Evolutionary conservation across 2,797 vertebrate species (phyloP).

Genomic region (Paratrypauchen microcephalus): DNA sequence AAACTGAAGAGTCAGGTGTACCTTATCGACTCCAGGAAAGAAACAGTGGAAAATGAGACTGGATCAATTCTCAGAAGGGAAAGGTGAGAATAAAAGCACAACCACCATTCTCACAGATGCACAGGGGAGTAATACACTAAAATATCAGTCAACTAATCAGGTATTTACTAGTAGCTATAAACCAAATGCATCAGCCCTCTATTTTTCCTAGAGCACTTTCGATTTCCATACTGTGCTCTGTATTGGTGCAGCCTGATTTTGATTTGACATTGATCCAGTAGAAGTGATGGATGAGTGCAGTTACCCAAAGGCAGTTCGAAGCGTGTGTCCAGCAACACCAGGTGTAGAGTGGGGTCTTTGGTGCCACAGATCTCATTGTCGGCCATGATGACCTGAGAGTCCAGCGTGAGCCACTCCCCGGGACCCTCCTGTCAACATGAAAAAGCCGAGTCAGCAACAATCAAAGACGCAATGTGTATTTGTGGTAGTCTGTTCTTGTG

Average conservation of each 20-base stretch:
- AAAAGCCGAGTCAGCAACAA: background rate
- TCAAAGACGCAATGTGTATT: background rate
- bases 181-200: slow-evolving; percentile 36
- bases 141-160: slow-evolving; percentile 48
- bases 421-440: slow-evolving; percentile 85
- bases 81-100: slow-evolving; percentile 41
- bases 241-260: slow-evolving; percentile 22
- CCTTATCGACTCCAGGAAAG: slow-evolving; percentile 54
- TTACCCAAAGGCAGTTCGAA: slow-evolving; percentile 94
- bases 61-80: slow-evolving; percentile 63
- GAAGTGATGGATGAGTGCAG: slow-evolving; percentile 15
- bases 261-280: slow-evolving; percentile 21
- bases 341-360: slow-evolving; percentile 95
- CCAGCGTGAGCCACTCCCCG: slow-evolving; percentile 93
- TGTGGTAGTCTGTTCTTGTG: slow-evolving; percentile 36
- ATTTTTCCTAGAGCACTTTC: slow-evolving; percentile 19
- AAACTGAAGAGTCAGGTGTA: slow-evolving; percentile 52
- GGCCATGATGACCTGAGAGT: slow-evolving; percentile 95
- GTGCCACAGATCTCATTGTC: slow-evolving; percentile 97
- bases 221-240: slow-evolving; percentile 28
- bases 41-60: slow-evolving; percentile 58
- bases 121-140: slow-evolving; percentile 22
- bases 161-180: slow-evolving; percentile 35
- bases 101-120: slow-evolving; percentile 20
- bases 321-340: slow-evolving; percentile 91